Percentiles rank a stretch among this genome's conserved stretches.
Conservation (phyloP, 2,888 invertebrate species). For the Hoplodrina ambigua region DNA sequence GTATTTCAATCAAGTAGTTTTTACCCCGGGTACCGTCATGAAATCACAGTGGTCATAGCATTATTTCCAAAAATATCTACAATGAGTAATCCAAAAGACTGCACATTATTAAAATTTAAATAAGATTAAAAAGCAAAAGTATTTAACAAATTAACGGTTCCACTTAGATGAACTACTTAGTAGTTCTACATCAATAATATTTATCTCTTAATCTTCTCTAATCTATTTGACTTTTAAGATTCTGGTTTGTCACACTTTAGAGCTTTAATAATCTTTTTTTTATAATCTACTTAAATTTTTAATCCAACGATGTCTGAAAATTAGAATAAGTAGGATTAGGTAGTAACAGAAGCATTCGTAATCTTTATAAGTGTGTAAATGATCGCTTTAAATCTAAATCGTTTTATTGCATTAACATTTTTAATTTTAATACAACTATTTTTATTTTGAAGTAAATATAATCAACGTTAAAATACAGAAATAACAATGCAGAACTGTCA, state of each 20-base stretch:
- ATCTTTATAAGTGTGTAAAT: constrained; percentile 2
- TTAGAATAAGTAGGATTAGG: constrained; percentile 17
- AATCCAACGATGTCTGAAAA: constrained; percentile 4
- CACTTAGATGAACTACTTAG: constrained; percentile 5
- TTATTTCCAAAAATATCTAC: not conserved
- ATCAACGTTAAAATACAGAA: not conserved
- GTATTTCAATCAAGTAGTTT: no score
- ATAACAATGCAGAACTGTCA: not conserved
- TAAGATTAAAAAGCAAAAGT: not conserved
- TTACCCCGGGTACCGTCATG: no score
- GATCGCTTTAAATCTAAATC: not conserved
- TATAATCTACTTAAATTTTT: constrained; percentile 16
- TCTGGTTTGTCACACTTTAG: constrained; percentile 19
- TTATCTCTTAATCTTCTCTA: constrained; percentile 28
- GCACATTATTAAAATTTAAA: not conserved
- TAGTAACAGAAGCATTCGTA: not conserved
- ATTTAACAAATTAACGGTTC: constrained; percentile 22
- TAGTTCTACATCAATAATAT: constrained; percentile 12
- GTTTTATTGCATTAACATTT: not conserved
- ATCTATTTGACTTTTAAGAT: constrained; percentile 27
- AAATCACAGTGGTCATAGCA: no score
- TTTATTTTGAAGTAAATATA: no score
- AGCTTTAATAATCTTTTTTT: constrained; percentile 3
- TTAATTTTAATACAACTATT: not conserved
- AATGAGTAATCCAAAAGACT: not conserved